Percentiles rank a stretch among this genome's conserved stretches.
These are phyloP conservation scores for Rotaria sp. DNA, from an alignment of 2,888 invertebrate genomes.

Conservation along the genomic window DNA sequence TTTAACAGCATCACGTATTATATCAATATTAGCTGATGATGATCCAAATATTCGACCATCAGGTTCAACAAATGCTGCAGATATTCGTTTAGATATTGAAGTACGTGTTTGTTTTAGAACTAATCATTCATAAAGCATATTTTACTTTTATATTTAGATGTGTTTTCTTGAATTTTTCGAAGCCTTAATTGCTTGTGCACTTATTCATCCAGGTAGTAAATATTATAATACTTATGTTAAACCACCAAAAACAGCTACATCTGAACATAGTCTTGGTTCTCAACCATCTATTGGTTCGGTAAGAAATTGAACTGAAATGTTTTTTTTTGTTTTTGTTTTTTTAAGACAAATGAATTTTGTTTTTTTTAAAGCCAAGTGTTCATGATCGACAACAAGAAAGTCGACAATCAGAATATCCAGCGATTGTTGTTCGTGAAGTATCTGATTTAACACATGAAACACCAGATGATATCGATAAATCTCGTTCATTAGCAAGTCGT, in stretches of 20 bases:
- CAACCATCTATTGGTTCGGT: constrained; percentile 2
- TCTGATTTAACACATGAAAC: not conserved
- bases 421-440: not conserved
- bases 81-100: not conserved
- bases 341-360: too few relatives aligned
- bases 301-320: not conserved
- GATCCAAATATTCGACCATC: constrained; percentile 48
- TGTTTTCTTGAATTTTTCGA: constrained; percentile 56
- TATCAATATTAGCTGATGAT: constrained; percentile 49
- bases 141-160: constrained; percentile 46
- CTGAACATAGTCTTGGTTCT: not conserved
- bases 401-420: not conserved
- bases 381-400: not conserved
- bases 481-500: not conserved
- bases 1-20: constrained; percentile 49
- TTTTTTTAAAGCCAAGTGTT: not conserved
- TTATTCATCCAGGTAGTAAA: constrained; percentile 44
- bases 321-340: too few relatives aligned
- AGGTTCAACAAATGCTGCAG: not conserved
- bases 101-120: not conserved
- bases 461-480: not conserved
- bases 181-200: constrained; percentile 53
- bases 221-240: not conserved
- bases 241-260: not conserved
- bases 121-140: not conserved